A percentile compares a stretch with the other conserved stretches of the same genome.
These are phyloP conservation scores for Serrognathus titanus DNA, from an alignment of 2,888 invertebrate species.

Conservation along the genomic window DNA sequence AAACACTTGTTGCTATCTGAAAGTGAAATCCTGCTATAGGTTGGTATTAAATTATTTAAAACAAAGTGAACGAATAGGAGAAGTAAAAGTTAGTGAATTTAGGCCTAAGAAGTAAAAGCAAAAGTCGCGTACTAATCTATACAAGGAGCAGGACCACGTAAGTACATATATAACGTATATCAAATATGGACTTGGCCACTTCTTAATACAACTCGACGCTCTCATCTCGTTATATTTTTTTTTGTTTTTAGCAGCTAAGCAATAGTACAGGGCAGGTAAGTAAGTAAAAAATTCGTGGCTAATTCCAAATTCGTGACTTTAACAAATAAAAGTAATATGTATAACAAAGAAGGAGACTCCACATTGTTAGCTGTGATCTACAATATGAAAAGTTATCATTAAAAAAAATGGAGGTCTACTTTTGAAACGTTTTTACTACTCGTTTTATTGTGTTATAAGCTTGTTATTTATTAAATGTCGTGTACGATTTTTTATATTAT, in stretches of 20 bases:
- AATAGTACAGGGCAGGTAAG: not conserved
- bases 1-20: constrained; percentile 23
- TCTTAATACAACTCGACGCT: not conserved
- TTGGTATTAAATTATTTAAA: constrained; percentile 6
- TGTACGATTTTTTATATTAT: constrained; percentile 9
- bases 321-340: constrained; percentile 19
- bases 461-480: constrained; percentile 20
- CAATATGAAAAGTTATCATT: constrained; percentile 31
- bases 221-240: no score
- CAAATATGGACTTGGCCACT: constrained; percentile 11
- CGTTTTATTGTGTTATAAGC: constrained; percentile 11
- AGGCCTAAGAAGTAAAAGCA: not conserved
- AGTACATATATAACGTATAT: constrained; percentile 7
- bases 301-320: constrained; percentile 10
- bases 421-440: constrained; percentile 15
- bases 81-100: not conserved
- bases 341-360: constrained; percentile 41
- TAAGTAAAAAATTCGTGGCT: constrained; percentile 4
- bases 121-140: constrained; percentile 7
- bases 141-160: constrained; percentile 4
- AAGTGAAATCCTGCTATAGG: constrained; percentile 21
- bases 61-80: not conserved
- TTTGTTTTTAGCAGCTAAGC: no score
- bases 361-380: constrained; percentile 50
- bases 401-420: constrained; percentile 27